Evolutionary conservation across 2,888 invertebrate species (phyloP).

Genomic region (Strigamia maritima): DNA sequence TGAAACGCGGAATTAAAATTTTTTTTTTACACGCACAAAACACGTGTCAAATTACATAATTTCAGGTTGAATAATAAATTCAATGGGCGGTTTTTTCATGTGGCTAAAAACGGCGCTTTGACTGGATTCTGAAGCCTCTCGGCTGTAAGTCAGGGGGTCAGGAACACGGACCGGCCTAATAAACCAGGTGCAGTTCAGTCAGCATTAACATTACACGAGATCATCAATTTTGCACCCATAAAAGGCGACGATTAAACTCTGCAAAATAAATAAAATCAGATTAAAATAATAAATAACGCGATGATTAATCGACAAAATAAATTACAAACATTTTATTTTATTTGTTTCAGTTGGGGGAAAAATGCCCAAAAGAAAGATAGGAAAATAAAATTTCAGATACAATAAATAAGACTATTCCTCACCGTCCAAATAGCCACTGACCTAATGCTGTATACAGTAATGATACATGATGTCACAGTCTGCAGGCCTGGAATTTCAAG

Average conservation of each 20-base stretch:
- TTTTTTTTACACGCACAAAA: not conserved
- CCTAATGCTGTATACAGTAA: no score
- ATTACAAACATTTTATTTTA: no score
- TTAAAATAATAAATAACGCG: not conserved
- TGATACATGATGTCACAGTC: not conserved
- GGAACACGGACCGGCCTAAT: slow-evolving; percentile 9
- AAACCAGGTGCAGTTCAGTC: slow-evolving; percentile 29
- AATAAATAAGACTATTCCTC: no score
- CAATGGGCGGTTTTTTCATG: not conserved
- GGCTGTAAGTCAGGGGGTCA: slow-evolving; percentile 34
- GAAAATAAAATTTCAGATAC: no score
- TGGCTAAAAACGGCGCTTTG: not conserved
- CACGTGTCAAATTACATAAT: not conserved
- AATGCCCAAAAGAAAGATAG: no score
- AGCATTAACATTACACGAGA: slow-evolving; percentile 2
- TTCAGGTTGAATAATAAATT: not conserved
- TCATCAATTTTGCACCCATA: not conserved
- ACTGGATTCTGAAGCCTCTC: not conserved
- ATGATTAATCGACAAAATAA: not conserved
- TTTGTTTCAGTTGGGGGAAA: no score
- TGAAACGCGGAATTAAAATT: no score
- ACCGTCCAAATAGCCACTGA: not conserved
- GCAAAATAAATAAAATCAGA: not conserved
- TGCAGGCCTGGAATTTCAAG: slow-evolving; percentile 2
- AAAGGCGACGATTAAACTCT: not conserved